Percentiles rank a stretch among this genome's conserved stretches.
phyloP scores from a whole-genome alignment of 2,888 invertebrate species.

The Ferrisia virgata region DNA sequence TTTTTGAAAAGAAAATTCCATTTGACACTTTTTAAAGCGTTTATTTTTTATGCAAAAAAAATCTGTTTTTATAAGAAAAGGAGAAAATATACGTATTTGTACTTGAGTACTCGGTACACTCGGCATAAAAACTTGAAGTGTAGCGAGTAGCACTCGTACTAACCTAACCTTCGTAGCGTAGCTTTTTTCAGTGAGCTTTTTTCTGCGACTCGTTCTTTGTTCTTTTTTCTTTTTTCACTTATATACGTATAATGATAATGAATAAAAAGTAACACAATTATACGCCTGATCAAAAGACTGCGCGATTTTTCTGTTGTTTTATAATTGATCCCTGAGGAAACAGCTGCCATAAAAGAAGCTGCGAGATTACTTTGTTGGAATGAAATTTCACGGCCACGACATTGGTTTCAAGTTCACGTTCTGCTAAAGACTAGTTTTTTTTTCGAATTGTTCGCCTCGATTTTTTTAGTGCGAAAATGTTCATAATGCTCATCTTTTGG shows the following conservation, averaged over 20 bases:
- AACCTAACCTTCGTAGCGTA: too few relatives aligned
- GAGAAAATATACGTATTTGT: background rate
- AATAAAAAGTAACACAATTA: background rate
- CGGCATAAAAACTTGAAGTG: background rate
- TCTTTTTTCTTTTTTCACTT: background rate
- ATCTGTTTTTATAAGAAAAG: background rate
- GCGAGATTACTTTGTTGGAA: background rate
- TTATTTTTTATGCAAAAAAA: background rate
- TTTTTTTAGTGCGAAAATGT: background rate
- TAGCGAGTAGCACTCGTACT: background rate
- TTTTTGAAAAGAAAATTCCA: too few relatives aligned
- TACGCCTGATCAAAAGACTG: background rate
- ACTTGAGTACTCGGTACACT: too few relatives aligned
- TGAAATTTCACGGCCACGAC: background rate
- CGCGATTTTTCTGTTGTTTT: background rate
- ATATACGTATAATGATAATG: background rate
- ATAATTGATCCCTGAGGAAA: background rate
- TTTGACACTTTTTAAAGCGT: too few relatives aligned
- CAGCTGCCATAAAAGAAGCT: background rate
- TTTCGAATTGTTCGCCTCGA: background rate
- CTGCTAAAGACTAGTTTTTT: background rate
- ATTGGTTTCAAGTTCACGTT: background rate
- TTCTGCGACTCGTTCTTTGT: background rate
- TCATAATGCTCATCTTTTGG: too few relatives aligned
- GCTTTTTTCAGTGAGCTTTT: background rate